Percentiles rank a stretch among this genome's conserved stretches.
Evolutionary conservation across 2,113 vertebrate genomes (phyloP).

Genomic region (Indri indri): DNA sequence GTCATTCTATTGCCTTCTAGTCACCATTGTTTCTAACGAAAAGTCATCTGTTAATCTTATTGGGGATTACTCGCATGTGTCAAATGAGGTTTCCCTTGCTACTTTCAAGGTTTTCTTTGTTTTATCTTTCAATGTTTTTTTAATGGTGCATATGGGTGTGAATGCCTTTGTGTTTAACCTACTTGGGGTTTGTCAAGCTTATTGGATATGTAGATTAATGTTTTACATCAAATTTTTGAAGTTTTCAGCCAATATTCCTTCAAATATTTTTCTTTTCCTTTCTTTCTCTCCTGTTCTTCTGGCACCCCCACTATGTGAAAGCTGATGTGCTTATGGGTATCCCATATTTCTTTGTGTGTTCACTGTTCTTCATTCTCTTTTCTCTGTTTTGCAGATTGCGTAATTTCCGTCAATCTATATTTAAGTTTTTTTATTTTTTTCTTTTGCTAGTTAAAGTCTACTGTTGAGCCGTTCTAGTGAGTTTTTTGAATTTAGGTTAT

Average conservation of each 20-base stretch:
- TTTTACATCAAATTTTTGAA: background rate
- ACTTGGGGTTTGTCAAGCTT: background rate
- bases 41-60: background rate
- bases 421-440: background rate
- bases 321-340: background rate
- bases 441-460: background rate
- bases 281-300: background rate
- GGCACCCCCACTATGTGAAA: background rate
- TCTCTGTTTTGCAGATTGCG: background rate
- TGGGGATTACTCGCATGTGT: background rate
- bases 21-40: background rate
- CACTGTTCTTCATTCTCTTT: background rate
- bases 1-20: background rate
- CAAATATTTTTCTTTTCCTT: background rate
- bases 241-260: background rate
- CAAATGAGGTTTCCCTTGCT: background rate
- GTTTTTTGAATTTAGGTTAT: background rate
- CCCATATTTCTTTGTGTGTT: background rate
- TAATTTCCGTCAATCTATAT: background rate
- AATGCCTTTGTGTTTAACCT: background rate
- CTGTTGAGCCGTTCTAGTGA: background rate
- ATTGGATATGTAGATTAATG: background rate
- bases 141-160: background rate
- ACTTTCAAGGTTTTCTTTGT: background rate
- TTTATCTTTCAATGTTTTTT: background rate